These are phyloP conservation scores for Zaprionus ornatus DNA, from an alignment of 1,140 invertebrate species.

Conservation along the genomic window DNA sequence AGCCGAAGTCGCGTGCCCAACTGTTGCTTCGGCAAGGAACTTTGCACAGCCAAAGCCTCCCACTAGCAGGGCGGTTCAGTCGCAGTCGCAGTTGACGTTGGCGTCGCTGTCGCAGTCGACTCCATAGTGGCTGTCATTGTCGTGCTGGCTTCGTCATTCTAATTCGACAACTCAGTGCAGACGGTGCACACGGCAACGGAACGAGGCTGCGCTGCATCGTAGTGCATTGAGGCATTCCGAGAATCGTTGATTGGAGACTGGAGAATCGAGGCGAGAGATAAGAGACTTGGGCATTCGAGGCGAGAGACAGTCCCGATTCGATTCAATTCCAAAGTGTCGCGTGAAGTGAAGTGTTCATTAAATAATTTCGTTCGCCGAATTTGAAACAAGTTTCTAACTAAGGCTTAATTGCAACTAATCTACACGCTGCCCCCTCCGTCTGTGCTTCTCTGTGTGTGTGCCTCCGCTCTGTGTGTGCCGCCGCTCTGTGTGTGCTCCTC, in stretches of 20 bases:
- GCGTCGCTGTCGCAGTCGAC: constrained; percentile 17
- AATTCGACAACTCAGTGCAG: constrained; percentile 68
- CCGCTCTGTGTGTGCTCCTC: background rate
- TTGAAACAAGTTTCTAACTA: background rate
- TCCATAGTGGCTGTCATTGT: constrained; percentile 1
- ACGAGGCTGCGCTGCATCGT: constrained; percentile 13
- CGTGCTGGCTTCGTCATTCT: constrained; percentile 55
- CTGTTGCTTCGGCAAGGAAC: constrained; percentile 47
- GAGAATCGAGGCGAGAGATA: no score
- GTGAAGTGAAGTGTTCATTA: background rate
- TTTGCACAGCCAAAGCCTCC: constrained; percentile 18
- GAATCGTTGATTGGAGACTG: background rate
- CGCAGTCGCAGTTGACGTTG: constrained; percentile 8
- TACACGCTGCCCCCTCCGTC: background rate
- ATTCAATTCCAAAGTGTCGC: background rate
- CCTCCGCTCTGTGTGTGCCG: no score
- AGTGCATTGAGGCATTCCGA: constrained; percentile 11
- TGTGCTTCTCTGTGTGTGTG: no score
- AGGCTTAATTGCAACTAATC: background rate
- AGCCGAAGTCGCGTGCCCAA: constrained; percentile 40
- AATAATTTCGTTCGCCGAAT: background rate
- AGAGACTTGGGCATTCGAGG: no score
- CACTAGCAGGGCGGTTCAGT: background rate
- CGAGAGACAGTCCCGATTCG: no score
- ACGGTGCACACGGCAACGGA: constrained; percentile 56